phyloP scores from a whole-genome alignment of 2,888 invertebrate genomes.

The Lumbricus terrestris region DNA sequence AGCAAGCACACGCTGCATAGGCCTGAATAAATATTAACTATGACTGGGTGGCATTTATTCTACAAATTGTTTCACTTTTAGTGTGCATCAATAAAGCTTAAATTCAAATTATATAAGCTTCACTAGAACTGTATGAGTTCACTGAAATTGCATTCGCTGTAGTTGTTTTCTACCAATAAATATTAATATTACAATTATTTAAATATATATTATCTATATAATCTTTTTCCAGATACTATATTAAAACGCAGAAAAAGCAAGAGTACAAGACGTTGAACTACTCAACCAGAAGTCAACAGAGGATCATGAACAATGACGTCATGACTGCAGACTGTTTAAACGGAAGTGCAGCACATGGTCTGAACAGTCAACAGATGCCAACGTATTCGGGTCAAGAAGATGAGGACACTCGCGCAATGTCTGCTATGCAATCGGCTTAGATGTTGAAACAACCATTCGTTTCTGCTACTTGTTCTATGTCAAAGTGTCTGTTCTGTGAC shows the following conservation, averaged over 20 bases:
- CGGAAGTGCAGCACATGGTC: background rate
- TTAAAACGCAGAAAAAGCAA: background rate
- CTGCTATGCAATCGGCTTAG: background rate
- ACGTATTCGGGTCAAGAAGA: background rate
- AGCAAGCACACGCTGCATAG: no score
- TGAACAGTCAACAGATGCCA: background rate
- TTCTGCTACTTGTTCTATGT: background rate
- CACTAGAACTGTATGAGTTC: background rate
- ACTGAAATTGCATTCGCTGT: background rate
- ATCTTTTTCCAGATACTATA: background rate
- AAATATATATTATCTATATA: background rate
- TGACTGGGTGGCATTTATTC: no score
- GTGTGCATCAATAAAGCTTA: background rate
- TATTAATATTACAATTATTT: no score
- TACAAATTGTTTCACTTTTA: background rate
- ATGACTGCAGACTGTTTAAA: background rate
- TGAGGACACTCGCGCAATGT: background rate
- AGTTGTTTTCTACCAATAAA: background rate
- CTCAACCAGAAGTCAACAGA: slow-evolving; percentile 3
- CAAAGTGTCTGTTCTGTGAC: background rate
- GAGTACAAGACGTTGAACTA: background rate
- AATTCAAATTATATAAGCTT: background rate
- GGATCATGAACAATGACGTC: background rate
- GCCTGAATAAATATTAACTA: no score
- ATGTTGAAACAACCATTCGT: background rate